These are phyloP conservation scores for Tachysurus vachellii DNA, from an alignment of 2,113 vertebrate genomes.

Conservation along the genomic window DNA sequence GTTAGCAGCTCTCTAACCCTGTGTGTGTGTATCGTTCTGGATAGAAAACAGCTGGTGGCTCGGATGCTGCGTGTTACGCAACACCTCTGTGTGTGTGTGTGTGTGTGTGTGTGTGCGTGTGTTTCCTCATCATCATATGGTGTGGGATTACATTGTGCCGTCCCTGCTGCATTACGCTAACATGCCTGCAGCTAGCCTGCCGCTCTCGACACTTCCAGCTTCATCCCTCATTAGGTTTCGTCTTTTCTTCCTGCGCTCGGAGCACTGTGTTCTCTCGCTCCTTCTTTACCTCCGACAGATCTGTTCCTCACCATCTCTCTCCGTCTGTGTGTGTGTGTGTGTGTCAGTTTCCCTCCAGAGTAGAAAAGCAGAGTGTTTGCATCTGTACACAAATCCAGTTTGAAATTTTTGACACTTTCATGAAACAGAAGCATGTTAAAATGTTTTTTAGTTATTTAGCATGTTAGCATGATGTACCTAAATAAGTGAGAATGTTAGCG, in stretches of 20 bases:
- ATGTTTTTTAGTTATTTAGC: background rate
- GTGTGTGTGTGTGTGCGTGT: conserved; percentile 40
- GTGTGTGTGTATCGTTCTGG: conserved; percentile 3
- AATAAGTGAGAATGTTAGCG: background rate
- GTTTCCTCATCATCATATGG: conserved; percentile 55
- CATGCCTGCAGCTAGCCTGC: conserved; percentile 25
- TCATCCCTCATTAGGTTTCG: conserved; percentile 33
- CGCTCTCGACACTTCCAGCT: background rate
- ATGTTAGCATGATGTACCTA: background rate
- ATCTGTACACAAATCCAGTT: background rate
- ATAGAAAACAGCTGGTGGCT: conserved; percentile 36
- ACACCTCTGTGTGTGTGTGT: conserved; percentile 17
- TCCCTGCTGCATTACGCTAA: background rate
- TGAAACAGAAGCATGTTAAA: background rate
- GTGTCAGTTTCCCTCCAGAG: background rate
- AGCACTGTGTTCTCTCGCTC: background rate
- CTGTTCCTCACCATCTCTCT: background rate
- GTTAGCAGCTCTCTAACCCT: conserved; percentile 26
- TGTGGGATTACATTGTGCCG: background rate
- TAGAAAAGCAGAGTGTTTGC: background rate
- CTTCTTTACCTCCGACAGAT: conserved; percentile 5
- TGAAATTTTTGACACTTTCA: background rate
- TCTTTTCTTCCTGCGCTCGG: conserved; percentile 4
- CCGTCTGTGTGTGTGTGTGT: conserved; percentile 27
- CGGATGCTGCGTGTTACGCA: background rate